Evolutionary conservation across 2,113 vertebrate genomes (phyloP), one percentile per base, ranked within the genome.

Genomic region (Tragulus kanchil): DNA sequence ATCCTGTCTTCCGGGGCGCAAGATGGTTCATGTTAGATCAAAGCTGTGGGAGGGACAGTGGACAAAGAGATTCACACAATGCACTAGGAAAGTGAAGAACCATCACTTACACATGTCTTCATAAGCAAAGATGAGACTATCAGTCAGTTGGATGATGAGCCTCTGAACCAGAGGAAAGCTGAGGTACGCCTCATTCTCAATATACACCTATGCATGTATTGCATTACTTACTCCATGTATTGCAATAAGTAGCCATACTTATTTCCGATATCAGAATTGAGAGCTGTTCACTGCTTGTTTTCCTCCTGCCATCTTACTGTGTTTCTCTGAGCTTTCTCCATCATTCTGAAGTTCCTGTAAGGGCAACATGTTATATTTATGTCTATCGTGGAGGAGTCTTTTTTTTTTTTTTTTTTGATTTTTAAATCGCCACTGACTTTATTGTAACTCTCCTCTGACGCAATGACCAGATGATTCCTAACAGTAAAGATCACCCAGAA

Each of bases 381-480:
- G n/a, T 48, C n/a, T 61, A 2, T 7, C 52, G 5, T 21, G 14
- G 73, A n/a, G 15, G 42, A 26, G 36, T n/a, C 26, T 36, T 36
- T 36, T 36, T 36, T 36, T 36, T 36, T 36, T 36, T 36, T 36
- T 36, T 36, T 36, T 56, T 65, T 69, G 36, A 82, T 16, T 94
- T 91, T 69, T 78, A 96, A 96, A 82, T 2, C 45, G 21, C 67
- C 89, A 59, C 45, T 65, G 26, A 92, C 17, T 89, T 82, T 69
- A 78, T 1, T 48, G 42, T 71, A 56, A 69, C 88, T 69, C 50
- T 48, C 85, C 58, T 93, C 64, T 48, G 73, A 71, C 31, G n/a
- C 13, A 45, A 31, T 6, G 69, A 64, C 54, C 31, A 78, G 26
- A 42, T 3, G 36, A 81, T 64, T 86, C 64, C 85, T 75, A 94